phyloP scores from a whole-genome alignment of 2,888 invertebrate genomes.

The Spialia ferax region DNA sequence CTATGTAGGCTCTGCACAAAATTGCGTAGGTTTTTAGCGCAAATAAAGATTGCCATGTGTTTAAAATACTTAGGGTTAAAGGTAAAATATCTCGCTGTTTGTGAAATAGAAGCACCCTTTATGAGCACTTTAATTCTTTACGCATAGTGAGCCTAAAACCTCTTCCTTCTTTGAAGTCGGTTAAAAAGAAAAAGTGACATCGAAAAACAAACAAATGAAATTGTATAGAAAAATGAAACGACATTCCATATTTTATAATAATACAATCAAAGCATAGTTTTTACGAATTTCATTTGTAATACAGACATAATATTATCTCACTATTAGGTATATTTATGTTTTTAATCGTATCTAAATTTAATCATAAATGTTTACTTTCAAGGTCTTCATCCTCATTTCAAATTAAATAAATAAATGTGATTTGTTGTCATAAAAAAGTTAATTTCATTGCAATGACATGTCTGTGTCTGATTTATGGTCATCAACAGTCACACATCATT shows the following conservation, averaged over 20 bases:
- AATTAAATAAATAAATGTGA: constrained; percentile 1
- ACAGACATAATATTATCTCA: too few relatives aligned
- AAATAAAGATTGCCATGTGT: constrained; percentile 17
- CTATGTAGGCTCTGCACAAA: constrained; percentile 53
- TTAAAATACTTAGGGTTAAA: constrained; percentile 15
- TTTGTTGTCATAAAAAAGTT: neutral
- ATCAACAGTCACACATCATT: constrained; percentile 45
- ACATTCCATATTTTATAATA: too few relatives aligned
- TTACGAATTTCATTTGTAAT: too few relatives aligned
- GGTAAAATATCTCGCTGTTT: constrained; percentile 5
- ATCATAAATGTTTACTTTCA: neutral
- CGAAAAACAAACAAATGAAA: neutral
- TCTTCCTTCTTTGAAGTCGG: neutral
- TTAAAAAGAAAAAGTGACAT: neutral
- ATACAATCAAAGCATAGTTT: too few relatives aligned
- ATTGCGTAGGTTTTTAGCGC: constrained; percentile 19
- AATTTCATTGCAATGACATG: constrained; percentile 19
- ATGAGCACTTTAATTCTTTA: neutral
- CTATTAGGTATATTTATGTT: too few relatives aligned
- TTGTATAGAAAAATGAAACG: neutral
- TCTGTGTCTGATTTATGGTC: constrained; percentile 36
- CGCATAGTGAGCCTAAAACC: neutral
- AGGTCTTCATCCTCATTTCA: neutral
- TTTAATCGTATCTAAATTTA: neutral
- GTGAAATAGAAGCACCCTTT: neutral